These are phyloP conservation scores for Stichodactyla mertensii DNA, from an alignment of 64 coral and sea anemone species.

Conservation along the genomic window DNA sequence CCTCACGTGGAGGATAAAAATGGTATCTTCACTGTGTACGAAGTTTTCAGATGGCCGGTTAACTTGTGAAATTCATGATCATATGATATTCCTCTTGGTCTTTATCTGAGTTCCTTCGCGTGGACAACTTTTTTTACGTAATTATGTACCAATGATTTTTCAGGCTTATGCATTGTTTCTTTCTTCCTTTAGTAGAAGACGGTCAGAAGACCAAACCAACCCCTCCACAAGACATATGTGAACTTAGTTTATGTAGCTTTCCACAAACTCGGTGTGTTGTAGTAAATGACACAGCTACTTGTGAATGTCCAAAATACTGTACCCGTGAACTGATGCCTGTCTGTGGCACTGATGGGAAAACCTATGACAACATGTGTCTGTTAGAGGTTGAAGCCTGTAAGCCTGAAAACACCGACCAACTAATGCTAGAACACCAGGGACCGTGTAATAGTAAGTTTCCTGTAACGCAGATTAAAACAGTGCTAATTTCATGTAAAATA, in stretches of 20 bases:
- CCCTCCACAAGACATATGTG: neutral
- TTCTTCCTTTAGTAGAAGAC: too few relatives aligned
- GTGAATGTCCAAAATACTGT: slow-evolving; percentile 36
- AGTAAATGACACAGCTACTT: slow-evolving; percentile 21
- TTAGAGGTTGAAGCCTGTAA: slow-evolving; percentile 33
- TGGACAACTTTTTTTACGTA: too few relatives aligned
- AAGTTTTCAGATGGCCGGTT: too few relatives aligned
- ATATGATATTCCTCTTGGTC: too few relatives aligned
- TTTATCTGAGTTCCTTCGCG: too few relatives aligned
- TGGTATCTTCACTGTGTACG: too few relatives aligned
- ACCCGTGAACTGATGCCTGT: slow-evolving; percentile 11
- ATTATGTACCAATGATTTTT: too few relatives aligned
- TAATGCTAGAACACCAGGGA: slow-evolving; percentile 15
- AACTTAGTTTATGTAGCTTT: slow-evolving; percentile 24
- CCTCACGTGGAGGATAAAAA: too few relatives aligned
- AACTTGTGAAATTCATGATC: too few relatives aligned
- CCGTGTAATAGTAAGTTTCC: slow-evolving; percentile 21
- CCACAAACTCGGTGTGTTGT: slow-evolving; percentile 20
- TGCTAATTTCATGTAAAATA: too few relatives aligned
- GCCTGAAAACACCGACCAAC: slow-evolving; percentile 21
- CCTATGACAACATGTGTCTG: slow-evolving; percentile 37
- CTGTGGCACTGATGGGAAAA: slow-evolving; percentile 46
- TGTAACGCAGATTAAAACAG: too few relatives aligned
- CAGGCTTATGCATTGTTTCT: too few relatives aligned
- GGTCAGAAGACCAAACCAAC: neutral